Conservation (phyloP, 2,888 invertebrate genomes). For the Tiliacea citrago region DNA sequence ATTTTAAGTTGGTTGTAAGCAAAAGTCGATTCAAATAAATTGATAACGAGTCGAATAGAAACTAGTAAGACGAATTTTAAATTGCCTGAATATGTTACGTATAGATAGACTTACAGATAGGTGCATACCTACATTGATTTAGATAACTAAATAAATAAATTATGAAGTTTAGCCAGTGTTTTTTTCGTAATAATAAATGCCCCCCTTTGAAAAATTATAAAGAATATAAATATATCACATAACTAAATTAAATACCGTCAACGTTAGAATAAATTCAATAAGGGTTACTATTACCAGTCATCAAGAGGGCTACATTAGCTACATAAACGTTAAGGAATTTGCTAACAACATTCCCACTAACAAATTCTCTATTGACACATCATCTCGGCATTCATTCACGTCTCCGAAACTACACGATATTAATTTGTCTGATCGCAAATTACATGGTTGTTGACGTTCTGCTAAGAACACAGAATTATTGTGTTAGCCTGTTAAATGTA, state of each 20-base stretch:
- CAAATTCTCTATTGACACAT: conserved; percentile 44
- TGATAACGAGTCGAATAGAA: background rate
- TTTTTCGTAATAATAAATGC: background rate
- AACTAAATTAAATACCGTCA: background rate
- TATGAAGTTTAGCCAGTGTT: background rate
- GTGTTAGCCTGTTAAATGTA: conserved; percentile 43
- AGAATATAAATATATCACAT: background rate
- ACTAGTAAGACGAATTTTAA: background rate
- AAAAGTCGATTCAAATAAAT: background rate
- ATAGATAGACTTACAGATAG: background rate
- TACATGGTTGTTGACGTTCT: conserved; percentile 54
- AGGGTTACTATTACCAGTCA: background rate
- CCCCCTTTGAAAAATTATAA: background rate
- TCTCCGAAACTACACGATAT: conserved; percentile 39
- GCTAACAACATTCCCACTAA: conserved; percentile 24
- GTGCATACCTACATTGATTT: background rate
- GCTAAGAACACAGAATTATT: conserved; percentile 49
- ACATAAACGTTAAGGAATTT: conserved; percentile 11
- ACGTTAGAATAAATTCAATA: background rate
- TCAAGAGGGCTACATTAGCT: conserved; percentile 4
- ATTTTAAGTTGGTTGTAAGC: background rate
- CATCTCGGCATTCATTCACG: conserved; percentile 41
- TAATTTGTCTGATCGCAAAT: conserved; percentile 63
- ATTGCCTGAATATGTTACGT: background rate
- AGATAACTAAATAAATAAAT: background rate